These are phyloP conservation scores for Amblyteles armatorius DNA, from an alignment of 2,888 invertebrate genomes.

Conservation along the genomic window DNA sequence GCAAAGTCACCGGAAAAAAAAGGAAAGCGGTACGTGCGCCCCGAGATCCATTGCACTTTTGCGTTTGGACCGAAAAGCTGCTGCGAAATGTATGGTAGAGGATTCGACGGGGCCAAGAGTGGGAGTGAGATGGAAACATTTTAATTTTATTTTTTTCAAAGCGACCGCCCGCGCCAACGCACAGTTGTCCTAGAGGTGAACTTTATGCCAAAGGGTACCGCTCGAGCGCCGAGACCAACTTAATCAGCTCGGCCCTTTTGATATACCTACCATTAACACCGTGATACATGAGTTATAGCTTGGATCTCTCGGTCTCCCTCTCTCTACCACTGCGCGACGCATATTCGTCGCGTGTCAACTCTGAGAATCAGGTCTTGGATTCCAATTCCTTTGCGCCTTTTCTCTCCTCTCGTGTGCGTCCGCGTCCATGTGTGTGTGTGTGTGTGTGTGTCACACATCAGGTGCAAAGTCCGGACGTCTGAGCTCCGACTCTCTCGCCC, in stretches of 20 bases:
- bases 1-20: not conserved
- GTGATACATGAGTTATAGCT: constrained; percentile 66
- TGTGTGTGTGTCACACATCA: constrained; percentile 50
- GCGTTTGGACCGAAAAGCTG: not conserved
- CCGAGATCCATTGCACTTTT: not conserved
- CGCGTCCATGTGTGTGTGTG: not conserved
- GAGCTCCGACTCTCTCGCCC: constrained; percentile 52
- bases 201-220: constrained; percentile 45
- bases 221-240: constrained; percentile 57
- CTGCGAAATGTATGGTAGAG: constrained; percentile 1
- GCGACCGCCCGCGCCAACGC: constrained; percentile 8
- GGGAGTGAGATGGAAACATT: not conserved
- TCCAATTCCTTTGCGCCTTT: constrained; percentile 8
- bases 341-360: constrained; percentile 44
- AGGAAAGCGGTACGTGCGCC: not conserved
- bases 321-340: not conserved
- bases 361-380: constrained; percentile 22
- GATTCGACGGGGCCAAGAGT: not conserved
- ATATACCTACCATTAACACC: constrained; percentile 66
- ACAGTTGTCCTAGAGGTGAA: constrained; percentile 25
- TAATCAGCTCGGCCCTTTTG: constrained; percentile 65
- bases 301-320: constrained; percentile 27
- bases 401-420: constrained; percentile 12
- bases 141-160: not conserved
- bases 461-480: constrained; percentile 28